Evolutionary conservation across 2,113 vertebrate species (phyloP).

Genomic region (Percopsis transmontana): DNA sequence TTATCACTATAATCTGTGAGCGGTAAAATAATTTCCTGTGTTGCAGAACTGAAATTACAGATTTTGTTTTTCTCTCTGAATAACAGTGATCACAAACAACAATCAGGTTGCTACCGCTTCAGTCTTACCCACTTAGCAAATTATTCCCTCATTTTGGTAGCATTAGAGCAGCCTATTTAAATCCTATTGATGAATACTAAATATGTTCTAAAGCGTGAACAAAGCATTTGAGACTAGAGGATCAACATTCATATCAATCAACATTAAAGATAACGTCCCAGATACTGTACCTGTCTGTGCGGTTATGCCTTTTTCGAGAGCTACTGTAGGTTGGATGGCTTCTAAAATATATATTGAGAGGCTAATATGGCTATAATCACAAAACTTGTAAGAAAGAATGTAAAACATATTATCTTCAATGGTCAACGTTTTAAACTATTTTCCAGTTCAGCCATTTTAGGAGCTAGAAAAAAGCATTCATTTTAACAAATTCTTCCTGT

Average conservation of each 20-base stretch:
- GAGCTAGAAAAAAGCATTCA: not conserved
- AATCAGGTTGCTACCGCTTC: slow-evolving; percentile 44
- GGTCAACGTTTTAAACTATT: no score
- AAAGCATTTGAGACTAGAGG: slow-evolving; percentile 6
- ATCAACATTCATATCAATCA: no score
- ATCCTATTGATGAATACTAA: no score
- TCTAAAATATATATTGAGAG: not conserved
- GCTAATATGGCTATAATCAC: no score
- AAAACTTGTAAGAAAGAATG: no score
- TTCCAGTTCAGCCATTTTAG: no score
- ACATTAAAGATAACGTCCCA: not conserved
- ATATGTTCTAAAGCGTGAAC: not conserved
- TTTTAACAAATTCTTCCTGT: not conserved
- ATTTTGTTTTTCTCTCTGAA: slow-evolving; percentile 16
- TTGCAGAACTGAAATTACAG: slow-evolving; percentile 36
- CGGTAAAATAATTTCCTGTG: slow-evolving; percentile 48
- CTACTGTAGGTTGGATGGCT: not conserved
- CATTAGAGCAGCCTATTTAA: no score
- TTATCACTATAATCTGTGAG: slow-evolving; percentile 53
- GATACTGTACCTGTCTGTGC: not conserved
- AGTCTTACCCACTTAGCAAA: not conserved
- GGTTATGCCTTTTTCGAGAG: no score
- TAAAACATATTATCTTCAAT: no score
- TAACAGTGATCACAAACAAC: not conserved
- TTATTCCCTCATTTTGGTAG: no score